Evolutionary conservation across 2,888 invertebrate genomes (phyloP).

Genomic region (Merodon equestris): DNA sequence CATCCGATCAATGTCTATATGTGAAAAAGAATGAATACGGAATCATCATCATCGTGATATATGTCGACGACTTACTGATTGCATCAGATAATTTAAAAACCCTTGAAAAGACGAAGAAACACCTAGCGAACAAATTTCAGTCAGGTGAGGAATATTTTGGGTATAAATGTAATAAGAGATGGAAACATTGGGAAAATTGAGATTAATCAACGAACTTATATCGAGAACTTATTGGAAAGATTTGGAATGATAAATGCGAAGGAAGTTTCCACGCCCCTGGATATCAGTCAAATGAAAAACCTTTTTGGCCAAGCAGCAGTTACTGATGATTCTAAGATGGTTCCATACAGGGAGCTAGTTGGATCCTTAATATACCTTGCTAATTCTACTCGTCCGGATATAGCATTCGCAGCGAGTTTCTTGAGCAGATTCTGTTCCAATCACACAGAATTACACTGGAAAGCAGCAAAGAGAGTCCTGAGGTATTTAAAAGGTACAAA

Average conservation of each 20-base stretch:
- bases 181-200: slow-evolving; percentile 38
- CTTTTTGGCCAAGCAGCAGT: too few species aligned
- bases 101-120: neutral
- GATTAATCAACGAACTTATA: slow-evolving; percentile 47
- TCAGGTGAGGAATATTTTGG: neutral
- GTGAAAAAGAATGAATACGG: neutral
- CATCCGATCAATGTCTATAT: slow-evolving; percentile 11
- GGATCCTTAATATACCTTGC: slow-evolving; percentile 62
- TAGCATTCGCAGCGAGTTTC: slow-evolving; percentile 47
- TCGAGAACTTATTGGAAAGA: slow-evolving; percentile 44
- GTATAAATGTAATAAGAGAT: neutral
- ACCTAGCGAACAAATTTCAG: neutral
- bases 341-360: slow-evolving; percentile 63
- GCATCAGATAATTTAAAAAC: neutral
- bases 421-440: slow-evolving; percentile 17
- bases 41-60: neutral
- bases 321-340: neutral
- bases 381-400: slow-evolving; percentile 51
- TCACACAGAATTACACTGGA: slow-evolving; percentile 4
- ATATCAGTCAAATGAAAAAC: slow-evolving; percentile 4
- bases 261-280: slow-evolving; percentile 57
- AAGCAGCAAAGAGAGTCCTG: slow-evolving; percentile 14
- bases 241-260: slow-evolving; percentile 58
- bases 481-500: slow-evolving; percentile 4
- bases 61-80: slow-evolving; percentile 2